A percentile compares a stretch with the other conserved stretches of the same genome.
phyloP scores from a whole-genome alignment of 2,888 invertebrate genomes.

The Leptopilina myrica region DNA sequence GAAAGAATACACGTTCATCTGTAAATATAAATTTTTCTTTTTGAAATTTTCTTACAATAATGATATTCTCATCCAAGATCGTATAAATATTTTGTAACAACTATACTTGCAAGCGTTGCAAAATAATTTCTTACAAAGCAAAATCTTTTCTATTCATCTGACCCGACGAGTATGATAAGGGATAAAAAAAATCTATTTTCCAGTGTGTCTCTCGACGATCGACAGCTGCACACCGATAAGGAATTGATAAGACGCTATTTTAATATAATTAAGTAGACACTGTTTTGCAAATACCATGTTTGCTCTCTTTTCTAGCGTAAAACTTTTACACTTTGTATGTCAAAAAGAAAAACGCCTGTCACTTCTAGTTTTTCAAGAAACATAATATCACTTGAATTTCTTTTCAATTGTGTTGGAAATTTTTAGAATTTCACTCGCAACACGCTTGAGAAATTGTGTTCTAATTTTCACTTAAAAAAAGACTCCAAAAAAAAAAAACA shows the following conservation, averaged over 20 bases:
- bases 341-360: background rate
- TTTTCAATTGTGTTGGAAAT: background rate
- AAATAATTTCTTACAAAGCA: background rate
- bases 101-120: constrained; percentile 2
- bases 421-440: background rate
- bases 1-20: too few relatives aligned
- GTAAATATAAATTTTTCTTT: too few relatives aligned
- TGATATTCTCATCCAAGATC: background rate
- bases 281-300: constrained; percentile 32
- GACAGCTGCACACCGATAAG: constrained; percentile 35
- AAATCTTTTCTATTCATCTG: constrained; percentile 26
- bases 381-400: background rate
- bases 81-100: background rate
- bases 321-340: background rate
- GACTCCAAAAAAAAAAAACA: too few relatives aligned
- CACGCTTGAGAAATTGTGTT: too few relatives aligned
- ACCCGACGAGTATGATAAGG: constrained; percentile 23
- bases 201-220: constrained; percentile 21
- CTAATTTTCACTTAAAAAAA: too few relatives aligned
- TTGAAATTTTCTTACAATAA: background rate
- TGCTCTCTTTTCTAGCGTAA: constrained; percentile 5
- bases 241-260: constrained; percentile 36
- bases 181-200: constrained; percentile 33
- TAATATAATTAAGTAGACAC: constrained; percentile 22
- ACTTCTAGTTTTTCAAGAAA: background rate